Base-by-base conservation (phyloP, 1,140 invertebrate genomes). In the Drosophila carrolli region DNA sequence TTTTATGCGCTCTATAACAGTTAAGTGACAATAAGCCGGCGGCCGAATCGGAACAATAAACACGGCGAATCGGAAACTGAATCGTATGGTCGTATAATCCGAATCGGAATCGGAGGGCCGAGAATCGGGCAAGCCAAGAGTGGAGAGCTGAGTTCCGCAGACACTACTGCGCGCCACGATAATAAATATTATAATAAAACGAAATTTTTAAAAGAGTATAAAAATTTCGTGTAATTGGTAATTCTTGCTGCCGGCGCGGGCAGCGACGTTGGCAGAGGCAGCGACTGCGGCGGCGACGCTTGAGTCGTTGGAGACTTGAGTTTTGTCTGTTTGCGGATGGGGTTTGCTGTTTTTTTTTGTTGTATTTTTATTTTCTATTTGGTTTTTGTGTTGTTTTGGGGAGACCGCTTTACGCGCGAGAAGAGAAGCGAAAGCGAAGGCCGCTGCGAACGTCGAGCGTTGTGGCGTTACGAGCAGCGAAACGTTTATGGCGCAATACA, bases 121-220 rank as follows among this genome's bases (percentile, higher is more conserved):
- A 65, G 74, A 51, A 35, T 51, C 48, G 29, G 29, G 29, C 29
- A 32, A 32, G 65, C 62, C 67, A 71, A 78, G 79, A 82, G 79
- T 76, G 57, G 56, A 59, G 72, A 72, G 67, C 72, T 81, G 78
- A 71, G 81, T 90, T 91, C 90, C 90, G 90, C 85, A 91, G 90
- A 91, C 90, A 91, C 90, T 91, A 91, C 90, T 91, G 90, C 90
- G 90, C 90, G 90, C 85, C 78, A 91, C 90, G 90, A 91, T 91
- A 91, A 91, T 91, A 91, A 91, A 91, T 91, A 91, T 91, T 91
- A 91, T 91, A 91, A 91, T 91, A 91, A 91, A 91, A 91, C 90
- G 90, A 91, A 91, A 91, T 91, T 91, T 91, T 91, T 91, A 91
- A 91, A 91, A 91, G 90, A 91, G 90, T 91, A 91, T 91, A 91